These are phyloP conservation scores for Hiodon alosoides DNA, from an alignment of 2,113 vertebrate genomes.

Conservation along the genomic window DNA sequence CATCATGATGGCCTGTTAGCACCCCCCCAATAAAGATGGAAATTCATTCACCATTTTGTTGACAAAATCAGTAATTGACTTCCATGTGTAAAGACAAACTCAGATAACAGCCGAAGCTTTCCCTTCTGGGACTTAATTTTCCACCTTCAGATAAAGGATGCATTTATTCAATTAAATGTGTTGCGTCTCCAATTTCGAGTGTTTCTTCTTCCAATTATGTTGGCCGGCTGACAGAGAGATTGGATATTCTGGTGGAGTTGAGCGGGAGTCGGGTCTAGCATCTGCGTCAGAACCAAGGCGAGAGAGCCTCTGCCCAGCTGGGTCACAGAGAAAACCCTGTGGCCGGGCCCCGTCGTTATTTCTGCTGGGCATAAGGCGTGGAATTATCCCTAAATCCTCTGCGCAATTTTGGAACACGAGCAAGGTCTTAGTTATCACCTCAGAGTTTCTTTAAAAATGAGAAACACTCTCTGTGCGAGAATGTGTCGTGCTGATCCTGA, in stretches of 20 bases:
- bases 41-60: too few relatives aligned
- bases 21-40: too few relatives aligned
- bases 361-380: background rate
- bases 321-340: background rate
- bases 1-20: too few relatives aligned
- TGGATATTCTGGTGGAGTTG: background rate
- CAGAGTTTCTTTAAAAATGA: too few relatives aligned
- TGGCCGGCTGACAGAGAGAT: background rate
- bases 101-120: background rate
- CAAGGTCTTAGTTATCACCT: too few relatives aligned
- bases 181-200: background rate
- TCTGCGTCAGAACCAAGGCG: background rate
- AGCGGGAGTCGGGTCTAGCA: background rate
- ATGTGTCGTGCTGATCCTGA: too few relatives aligned
- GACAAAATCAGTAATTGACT: too few relatives aligned
- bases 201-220: background rate
- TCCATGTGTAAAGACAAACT: too few relatives aligned
- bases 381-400: too few relatives aligned
- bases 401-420: too few relatives aligned
- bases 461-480: too few relatives aligned
- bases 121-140: background rate
- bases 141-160: background rate
- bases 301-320: background rate
- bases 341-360: background rate
- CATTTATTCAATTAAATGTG: constrained; percentile 7